Evolutionary conservation across 2,113 vertebrate genomes (phyloP).

Genomic region (Actenoides lindsayi): DNA sequence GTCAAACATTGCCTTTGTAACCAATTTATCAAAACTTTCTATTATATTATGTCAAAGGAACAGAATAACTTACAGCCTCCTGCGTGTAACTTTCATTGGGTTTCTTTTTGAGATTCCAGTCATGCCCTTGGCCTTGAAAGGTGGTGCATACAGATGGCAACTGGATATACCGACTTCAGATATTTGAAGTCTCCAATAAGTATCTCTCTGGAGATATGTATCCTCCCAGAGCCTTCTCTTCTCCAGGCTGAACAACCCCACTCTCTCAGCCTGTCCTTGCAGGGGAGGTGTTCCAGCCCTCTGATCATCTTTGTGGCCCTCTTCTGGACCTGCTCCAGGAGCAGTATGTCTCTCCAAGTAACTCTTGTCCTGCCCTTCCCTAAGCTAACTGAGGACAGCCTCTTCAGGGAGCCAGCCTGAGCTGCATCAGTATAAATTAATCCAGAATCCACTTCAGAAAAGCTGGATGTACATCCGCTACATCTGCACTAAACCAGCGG

Average conservation of each 20-base stretch:
- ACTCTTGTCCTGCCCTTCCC: background rate
- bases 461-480: background rate
- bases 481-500: fast-evolving
- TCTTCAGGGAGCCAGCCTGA: background rate
- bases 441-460: background rate
- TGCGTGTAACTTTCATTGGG: background rate
- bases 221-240: too few species aligned
- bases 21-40: background rate
- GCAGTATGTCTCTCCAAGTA: background rate
- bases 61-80: background rate
- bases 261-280: too few species aligned
- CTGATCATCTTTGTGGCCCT: background rate
- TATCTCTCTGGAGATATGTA: too few species aligned
- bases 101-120: background rate
- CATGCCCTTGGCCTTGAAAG: background rate
- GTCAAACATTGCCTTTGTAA: background rate
- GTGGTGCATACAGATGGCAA: background rate
- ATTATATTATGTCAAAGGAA: background rate
- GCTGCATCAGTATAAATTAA: background rate
- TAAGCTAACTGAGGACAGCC: background rate
- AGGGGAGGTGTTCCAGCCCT: too few species aligned
- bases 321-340: background rate
- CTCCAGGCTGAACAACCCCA: too few species aligned
- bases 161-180: background rate
- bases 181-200: too few species aligned